Conservation (phyloP, 1,140 invertebrate species). For the Lasioglossum baleicum region DNA sequence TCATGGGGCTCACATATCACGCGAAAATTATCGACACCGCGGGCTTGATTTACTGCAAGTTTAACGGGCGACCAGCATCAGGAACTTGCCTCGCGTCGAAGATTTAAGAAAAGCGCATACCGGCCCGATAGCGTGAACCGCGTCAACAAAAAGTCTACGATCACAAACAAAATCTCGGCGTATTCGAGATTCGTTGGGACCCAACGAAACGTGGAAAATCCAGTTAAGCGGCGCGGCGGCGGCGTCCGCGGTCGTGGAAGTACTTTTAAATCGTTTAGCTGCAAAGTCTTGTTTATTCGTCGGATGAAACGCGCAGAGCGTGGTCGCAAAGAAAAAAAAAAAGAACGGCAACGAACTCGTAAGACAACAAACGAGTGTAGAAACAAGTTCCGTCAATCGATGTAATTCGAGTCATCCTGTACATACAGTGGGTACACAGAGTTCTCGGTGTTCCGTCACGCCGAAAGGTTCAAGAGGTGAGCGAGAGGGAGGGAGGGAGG, state of each 20-base stretch:
- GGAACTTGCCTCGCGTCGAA: neutral
- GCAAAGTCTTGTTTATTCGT: no score
- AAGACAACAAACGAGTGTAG: neutral
- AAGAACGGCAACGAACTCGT: no score
- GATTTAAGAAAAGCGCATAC: neutral
- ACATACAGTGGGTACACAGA: neutral
- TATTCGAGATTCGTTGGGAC: neutral
- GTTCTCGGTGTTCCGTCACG: neutral
- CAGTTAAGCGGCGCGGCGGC: no score
- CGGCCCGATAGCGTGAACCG: no score
- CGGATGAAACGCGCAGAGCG: no score
- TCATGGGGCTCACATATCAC: conserved; percentile 22
- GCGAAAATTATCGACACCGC: conserved; percentile 31
- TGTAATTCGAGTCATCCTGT: conserved; percentile 6
- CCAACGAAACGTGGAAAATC: neutral
- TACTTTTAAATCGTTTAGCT: neutral
- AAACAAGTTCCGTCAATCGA: neutral
- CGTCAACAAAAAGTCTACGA: no score
- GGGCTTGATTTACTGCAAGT: conserved; percentile 8
- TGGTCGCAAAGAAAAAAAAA: no score
- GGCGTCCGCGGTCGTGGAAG: no score
- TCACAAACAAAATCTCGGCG: no score
- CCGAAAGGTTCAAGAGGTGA: no score
- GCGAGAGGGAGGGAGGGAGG: no score
- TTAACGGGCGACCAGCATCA: neutral